Base-by-base conservation (phyloP, 1,140 invertebrate species). In the Oryctes rhinoceros region DNA sequence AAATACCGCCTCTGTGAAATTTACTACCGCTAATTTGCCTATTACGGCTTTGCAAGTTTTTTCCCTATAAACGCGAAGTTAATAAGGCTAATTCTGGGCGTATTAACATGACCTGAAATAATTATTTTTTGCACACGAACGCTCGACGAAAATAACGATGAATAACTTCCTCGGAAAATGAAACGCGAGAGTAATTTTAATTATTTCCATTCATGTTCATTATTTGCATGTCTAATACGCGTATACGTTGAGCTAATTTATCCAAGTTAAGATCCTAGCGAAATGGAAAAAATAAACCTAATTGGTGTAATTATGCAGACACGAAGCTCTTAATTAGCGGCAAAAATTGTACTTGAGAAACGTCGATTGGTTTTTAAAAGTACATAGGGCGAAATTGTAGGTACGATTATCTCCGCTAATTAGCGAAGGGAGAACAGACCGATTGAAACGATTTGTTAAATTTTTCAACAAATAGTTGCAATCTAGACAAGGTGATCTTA, bases 391-490 rank as follows among this genome's bases (percentile, higher is more conserved):
- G 9, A 44, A 44, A 44, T 10, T 39, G 7, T n/a, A 39, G 7
- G 13, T 53, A 53, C 10, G 3, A 5, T 53, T 15, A 53, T 53
- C 11, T 15, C 13, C 3, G n/a, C 49, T 53, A 53, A 53, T 48
- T 48, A 48, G 11, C 47, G 47, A 48, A 48, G 47, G 47, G 47
- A 5, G 47, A 5, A 6, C 47, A 48, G 49, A 4, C 49, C 9
- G 5, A 53, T 53, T 15, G 11, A 30, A 30, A 53, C n/a, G 3
- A 53, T 13, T 53, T 11, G n/a, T 2, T 15, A 4, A 15, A 1
- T 53, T 53, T 15, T 53, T 53, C 13, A 67, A 67, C 65, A 67
- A 67, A 67, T 67, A 10, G 24, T 67, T 67, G 4, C 65, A 24
- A 30, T 30, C 24, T 30, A 30, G 0, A 30, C 24, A 30, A 30